Conservation (phyloP, 2,888 invertebrate genomes). For the Drosophila mulleri region DNA sequence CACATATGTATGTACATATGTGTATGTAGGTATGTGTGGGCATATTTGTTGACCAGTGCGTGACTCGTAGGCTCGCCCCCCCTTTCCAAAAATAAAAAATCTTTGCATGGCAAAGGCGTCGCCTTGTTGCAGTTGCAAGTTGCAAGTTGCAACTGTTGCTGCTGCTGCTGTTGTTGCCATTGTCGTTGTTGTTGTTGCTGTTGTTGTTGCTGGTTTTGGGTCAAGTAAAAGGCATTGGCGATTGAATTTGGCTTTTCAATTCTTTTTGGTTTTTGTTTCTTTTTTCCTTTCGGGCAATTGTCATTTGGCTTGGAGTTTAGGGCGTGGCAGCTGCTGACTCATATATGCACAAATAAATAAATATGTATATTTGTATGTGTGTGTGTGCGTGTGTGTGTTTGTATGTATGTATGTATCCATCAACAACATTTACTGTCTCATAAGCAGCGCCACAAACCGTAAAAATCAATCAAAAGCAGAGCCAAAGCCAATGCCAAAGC, state of each 20-base stretch:
- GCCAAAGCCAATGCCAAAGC: conserved; percentile 23
- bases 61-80: conserved; percentile 70
- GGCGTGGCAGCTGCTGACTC: conserved; percentile 40
- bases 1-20: background rate
- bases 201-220: conserved; percentile 63
- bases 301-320: conserved; percentile 45
- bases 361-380: background rate
- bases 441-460: conserved; percentile 12
- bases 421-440: conserved; percentile 5
- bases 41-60: conserved; percentile 67
- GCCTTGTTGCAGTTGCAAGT: conserved; percentile 50
- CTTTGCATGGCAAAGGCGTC: conserved; percentile 38
- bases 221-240: conserved; percentile 73
- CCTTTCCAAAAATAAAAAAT: conserved; percentile 23
- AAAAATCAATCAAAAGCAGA: conserved; percentile 31
- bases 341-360: conserved; percentile 2
- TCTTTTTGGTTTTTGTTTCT: conserved; percentile 13
- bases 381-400: too few relatives aligned
- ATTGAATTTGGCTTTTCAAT: conserved; percentile 54
- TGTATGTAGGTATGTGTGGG: conserved; percentile 35
- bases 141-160: conserved; percentile 41
- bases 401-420: background rate
- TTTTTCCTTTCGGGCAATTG: conserved; percentile 41
- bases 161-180: conserved; percentile 20
- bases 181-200: conserved; percentile 20